Evolutionary conservation across 2,888 invertebrate species (phyloP), one percentile per base, ranked within the genome.

Genomic region (Eupithecia centaureata): DNA sequence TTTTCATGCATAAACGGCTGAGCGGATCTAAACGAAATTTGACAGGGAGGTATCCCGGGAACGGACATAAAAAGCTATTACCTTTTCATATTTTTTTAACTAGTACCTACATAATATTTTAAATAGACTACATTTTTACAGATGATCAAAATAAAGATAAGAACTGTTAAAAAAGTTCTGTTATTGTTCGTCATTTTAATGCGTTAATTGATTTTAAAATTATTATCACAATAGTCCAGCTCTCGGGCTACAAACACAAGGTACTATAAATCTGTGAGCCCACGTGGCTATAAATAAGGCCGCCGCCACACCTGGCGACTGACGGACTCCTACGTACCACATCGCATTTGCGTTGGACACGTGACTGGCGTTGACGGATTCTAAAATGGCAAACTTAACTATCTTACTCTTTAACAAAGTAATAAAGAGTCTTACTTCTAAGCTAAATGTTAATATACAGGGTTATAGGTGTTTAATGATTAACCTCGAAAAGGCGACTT

Each of bases 241-340:
- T 71, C 74, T 57, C 60, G 42, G 35, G 58, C 72, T 72, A 68
- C 57, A 57, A 63, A 68, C 73, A 76, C 78, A 69, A 76, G 72
- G 73, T 74, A 79, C 76, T 78, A 85, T 88, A 89, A 88, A 89
- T 89, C 86, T 77, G 67, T 61, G 64, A 72, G 82, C 83, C 85
- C 85, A 86, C 85, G 81, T 80, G 67, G 78, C 69, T 73, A 86
- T 89, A 88, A 89, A 89, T 87, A 86, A 88, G 82, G 84, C 79
- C 73, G 76, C 78, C 77, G 79, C 77, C 85, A 86, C 89, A 90
- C 87, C 87, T 86, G 86, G 87, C 82, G 75, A 81, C 72, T 85
- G 88, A 85, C 85, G 84, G 85, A 87, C 88, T 82, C 88, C 88
- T 86, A 87, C 88, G 85, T 82, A 80, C 80, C 52, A 47, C 47